Evolutionary conservation across 2,888 invertebrate species (phyloP), one percentile per base, ranked within the genome.

Genomic region (Diabrotica balteata): DNA sequence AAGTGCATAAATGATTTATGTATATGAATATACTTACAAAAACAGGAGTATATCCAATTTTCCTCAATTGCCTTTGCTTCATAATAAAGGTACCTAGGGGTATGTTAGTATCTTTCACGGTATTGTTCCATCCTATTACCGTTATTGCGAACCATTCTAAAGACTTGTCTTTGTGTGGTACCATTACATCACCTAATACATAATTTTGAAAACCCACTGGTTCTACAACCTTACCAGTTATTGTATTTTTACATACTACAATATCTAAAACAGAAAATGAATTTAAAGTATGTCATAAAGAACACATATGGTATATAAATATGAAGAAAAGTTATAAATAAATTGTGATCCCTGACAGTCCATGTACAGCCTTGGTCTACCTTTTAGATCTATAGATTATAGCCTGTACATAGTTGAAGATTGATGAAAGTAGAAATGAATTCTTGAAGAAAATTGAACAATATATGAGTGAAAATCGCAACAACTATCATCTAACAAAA

Each of bases 51-150:
- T 88, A 91, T 47, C 90, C 90, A 65, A 93, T 80, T 60, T 85
- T 80, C 73, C 84, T 79, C 17, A 94, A 83, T 76, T 93, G 92
- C 66, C 88, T 85, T 10, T 90, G 70, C 84, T 93, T 93, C 78
- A 87, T 84, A n/a, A 82, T 76, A 68, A 88, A 84, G 22, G 85
- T 84, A 9, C 93, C 93, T 42, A 69, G 22, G 8, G 87, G 85
- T 43, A 77, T 79, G 46, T 84, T 78, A 17, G 85, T 85, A 43
- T 86, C 84, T 60, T 87, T 81, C 43, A 90, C 85, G 17, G 87
- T 85, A 72, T 86, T 86, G 83, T 91, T 91, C 84, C 88, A 88
- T 22, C 90, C 89, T 22, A 87, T 87, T 45, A 90, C 79, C 0
- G 90, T 83, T 7, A 93, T 72, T 4, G 85, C 88, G 71, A 86